These are phyloP conservation scores for Anoplius nigerrimus DNA, from an alignment of 2,888 invertebrate genomes.

Conservation along the genomic window DNA sequence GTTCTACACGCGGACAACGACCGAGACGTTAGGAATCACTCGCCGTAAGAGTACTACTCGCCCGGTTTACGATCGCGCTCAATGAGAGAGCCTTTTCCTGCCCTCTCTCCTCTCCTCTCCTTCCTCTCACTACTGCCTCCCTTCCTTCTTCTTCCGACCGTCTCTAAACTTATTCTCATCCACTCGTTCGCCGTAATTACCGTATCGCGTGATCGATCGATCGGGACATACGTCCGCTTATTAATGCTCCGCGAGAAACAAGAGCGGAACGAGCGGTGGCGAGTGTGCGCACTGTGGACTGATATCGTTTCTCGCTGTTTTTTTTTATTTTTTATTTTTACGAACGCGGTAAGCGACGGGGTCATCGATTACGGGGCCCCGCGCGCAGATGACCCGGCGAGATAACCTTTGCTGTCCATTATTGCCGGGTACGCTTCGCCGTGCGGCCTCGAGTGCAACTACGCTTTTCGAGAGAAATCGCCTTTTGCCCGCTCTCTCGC, in stretches of 20 bases:
- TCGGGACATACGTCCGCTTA: conserved; percentile 22
- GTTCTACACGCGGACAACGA: neutral
- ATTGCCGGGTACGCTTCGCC: neutral
- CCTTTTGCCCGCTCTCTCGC: neutral
- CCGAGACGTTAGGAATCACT: conserved; percentile 5
- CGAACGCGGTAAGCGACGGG: conserved; percentile 24
- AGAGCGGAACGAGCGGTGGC: conserved; percentile 8
- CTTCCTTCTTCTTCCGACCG: conserved; percentile 18
- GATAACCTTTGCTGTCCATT: conserved; percentile 5
- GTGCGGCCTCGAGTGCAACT: neutral
- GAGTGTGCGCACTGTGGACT: conserved; percentile 13
- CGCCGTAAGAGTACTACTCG: neutral
- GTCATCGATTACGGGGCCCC: conserved; percentile 44
- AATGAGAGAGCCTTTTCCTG: neutral
- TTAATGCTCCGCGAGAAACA: conserved; percentile 7
- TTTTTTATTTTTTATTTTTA: neutral
- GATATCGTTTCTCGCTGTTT: neutral
- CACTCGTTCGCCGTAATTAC: conserved; percentile 40
- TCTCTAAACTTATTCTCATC: too few species aligned
- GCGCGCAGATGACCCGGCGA: too few species aligned
- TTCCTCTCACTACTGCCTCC: neutral
- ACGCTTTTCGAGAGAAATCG: neutral
- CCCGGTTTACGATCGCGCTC: conserved; percentile 5
- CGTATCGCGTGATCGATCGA: conserved; percentile 48
- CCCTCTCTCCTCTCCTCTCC: neutral